These are phyloP conservation scores for Parazoanthus darwini DNA, from an alignment of 92 coral and sea anemone genomes.

Conservation along the genomic window DNA sequence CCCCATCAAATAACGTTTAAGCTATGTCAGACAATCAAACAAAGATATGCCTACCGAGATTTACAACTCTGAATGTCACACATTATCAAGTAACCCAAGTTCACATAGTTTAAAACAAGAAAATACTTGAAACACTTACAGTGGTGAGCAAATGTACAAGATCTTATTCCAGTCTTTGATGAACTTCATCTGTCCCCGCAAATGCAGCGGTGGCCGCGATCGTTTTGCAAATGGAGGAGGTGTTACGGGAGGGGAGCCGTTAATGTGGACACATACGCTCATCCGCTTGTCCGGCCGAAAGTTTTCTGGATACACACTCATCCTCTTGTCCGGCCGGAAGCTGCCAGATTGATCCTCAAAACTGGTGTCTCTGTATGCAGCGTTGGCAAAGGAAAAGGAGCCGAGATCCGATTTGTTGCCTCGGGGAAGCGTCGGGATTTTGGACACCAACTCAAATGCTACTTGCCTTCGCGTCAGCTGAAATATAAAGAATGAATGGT, in stretches of 20 bases:
- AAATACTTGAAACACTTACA: constrained; percentile 52
- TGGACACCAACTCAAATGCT: constrained; percentile 72
- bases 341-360: background rate
- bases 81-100: background rate
- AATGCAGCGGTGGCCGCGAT: constrained; percentile 64
- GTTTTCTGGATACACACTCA: constrained; percentile 2
- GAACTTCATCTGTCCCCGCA: constrained; percentile 83
- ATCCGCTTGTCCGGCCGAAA: background rate
- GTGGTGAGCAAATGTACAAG: constrained; percentile 80
- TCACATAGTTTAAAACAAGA: background rate
- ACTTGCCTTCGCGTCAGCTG: constrained; percentile 79
- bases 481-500: background rate
- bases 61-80: background rate
- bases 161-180: constrained; percentile 76
- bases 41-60: too few species aligned
- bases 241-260: constrained; percentile 33
- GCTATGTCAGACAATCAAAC: too few species aligned
- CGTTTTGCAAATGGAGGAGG: constrained; percentile 42
- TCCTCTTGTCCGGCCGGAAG: background rate
- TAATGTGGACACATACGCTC: background rate
- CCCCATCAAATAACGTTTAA: too few species aligned
- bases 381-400: constrained; percentile 27
- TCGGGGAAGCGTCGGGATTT: constrained; percentile 68
- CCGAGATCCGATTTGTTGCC: constrained; percentile 33
- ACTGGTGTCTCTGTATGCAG: background rate